phyloP scores from a whole-genome alignment of 2,888 invertebrate species.

The Synanthedon myopaeformis region DNA sequence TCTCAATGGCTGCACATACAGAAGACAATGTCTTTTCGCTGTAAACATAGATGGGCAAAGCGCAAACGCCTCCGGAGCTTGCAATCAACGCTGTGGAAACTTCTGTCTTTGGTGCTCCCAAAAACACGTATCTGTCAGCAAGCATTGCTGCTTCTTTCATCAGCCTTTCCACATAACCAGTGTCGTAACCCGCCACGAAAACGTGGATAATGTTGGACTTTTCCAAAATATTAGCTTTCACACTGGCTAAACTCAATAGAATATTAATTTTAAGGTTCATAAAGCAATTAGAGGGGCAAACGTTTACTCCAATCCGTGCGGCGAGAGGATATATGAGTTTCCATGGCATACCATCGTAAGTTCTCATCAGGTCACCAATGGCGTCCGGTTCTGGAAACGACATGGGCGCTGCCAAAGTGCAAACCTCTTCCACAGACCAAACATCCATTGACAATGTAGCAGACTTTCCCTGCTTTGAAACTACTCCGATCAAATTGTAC shows the following conservation, averaged over 20 bases:
- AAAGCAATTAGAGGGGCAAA: conserved; percentile 48
- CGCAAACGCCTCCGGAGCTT: conserved; percentile 44
- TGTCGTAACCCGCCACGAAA: conserved; percentile 40
- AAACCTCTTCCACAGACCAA: conserved; percentile 38
- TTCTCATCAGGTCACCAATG: conserved; percentile 31
- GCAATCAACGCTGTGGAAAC: conserved; percentile 30
- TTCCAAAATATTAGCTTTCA: conserved; percentile 35
- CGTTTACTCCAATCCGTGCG: conserved; percentile 41
- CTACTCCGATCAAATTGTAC: conserved; percentile 29
- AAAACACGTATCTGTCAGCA: conserved; percentile 26
- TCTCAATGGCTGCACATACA: conserved; percentile 41
- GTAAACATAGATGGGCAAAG: conserved; percentile 47
- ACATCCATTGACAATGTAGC: conserved; percentile 14
- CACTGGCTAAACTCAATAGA: conserved; percentile 46
- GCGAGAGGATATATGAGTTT: conserved; percentile 56
- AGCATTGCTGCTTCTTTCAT: conserved; percentile 43
- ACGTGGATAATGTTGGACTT: conserved; percentile 44
- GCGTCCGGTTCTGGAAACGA: conserved; percentile 30
- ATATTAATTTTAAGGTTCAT: conserved; percentile 54
- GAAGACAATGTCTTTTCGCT: conserved; percentile 36
- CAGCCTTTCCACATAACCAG: conserved; percentile 35
- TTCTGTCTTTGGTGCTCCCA: conserved; percentile 32
- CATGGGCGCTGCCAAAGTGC: conserved; percentile 24
- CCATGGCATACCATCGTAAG: conserved; percentile 42
- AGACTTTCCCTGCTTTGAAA: conserved; percentile 25